Evolutionary conservation across 2,113 vertebrate genomes (phyloP).

Genomic region (Chionis minor): DNA sequence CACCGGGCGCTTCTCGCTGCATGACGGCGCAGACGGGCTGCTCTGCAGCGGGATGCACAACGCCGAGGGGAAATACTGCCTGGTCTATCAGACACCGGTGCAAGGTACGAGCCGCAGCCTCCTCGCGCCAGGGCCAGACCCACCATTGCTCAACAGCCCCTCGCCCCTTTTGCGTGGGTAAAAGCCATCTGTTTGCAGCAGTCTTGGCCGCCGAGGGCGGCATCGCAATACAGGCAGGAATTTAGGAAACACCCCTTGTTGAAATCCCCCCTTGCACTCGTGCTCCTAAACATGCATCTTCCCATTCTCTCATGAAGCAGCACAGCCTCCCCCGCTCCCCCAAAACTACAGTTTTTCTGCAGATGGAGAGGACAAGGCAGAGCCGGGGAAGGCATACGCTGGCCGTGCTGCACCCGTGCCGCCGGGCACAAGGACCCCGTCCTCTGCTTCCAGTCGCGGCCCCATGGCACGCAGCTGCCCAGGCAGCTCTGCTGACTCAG

Average conservation of each 20-base stretch:
- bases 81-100: conserved; percentile 91
- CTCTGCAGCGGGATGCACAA: conserved; percentile 64
- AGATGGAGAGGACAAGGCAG: neutral
- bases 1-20: conserved; percentile 78
- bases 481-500: neutral
- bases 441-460: neutral
- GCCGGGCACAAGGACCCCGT: accelerated
- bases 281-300: accelerated
- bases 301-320: neutral
- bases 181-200: accelerated
- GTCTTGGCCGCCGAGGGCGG: accelerated
- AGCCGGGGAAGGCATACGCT: neutral
- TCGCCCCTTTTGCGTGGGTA: accelerated
- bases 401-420: accelerated
- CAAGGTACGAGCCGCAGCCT: conserved; percentile 76
- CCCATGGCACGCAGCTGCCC: accelerated
- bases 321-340: neutral
- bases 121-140: accelerated
- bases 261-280: neutral
- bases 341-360: neutral
- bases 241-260: neutral
- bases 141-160: neutral
- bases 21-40: conserved; percentile 52
- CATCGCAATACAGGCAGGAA: accelerated
- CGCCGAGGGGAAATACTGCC: conserved; percentile 63